Percentiles rank a stretch among this genome's conserved stretches.
Evolutionary conservation across 2,113 vertebrate species (phyloP).

Genomic region (Serilophus lunatus): DNA sequence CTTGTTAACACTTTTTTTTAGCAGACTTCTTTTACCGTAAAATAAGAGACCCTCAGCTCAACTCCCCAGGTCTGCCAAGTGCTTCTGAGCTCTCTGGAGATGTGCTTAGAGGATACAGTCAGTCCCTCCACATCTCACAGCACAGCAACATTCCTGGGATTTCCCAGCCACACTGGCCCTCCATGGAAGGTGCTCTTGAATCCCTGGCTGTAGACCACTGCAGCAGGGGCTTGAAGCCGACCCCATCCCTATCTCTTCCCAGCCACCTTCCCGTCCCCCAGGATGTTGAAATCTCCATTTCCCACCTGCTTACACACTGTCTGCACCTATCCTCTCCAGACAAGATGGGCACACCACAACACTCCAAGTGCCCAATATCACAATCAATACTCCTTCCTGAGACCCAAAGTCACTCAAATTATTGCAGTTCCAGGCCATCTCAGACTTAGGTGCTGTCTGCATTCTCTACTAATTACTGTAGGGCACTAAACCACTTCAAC

Average conservation of each 20-base stretch:
- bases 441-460: neutral
- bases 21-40: neutral
- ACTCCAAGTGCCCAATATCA: neutral
- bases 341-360: neutral
- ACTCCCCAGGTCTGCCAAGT: neutral
- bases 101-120: neutral
- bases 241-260: neutral
- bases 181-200: neutral
- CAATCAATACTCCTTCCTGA: neutral
- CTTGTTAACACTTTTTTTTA: neutral
- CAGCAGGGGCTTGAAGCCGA: neutral
- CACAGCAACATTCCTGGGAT: neutral
- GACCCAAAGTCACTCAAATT: neutral
- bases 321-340: neutral
- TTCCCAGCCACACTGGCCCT: neutral
- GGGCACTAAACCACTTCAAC: neutral
- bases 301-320: neutral
- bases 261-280: neutral
- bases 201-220: neutral
- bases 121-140: neutral
- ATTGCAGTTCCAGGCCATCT: neutral
- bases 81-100: neutral
- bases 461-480: neutral
- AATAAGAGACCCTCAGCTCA: neutral
- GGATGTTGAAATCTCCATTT: neutral